Base-by-base conservation (phyloP, 2,888 invertebrate species). In the Empis stercorea region DNA sequence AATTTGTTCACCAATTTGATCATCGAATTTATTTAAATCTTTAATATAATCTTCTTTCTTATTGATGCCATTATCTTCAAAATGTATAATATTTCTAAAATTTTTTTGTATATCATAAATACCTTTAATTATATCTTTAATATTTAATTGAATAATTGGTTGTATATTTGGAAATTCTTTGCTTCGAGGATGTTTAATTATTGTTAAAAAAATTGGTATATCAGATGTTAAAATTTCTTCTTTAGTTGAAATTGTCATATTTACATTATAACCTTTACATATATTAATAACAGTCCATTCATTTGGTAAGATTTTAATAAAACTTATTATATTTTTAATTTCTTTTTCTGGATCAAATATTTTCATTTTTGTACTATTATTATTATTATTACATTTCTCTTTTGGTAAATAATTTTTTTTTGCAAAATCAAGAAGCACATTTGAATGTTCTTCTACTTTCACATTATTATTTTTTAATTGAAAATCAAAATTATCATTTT, bases 271-370 rank as follows among this genome's bases (percentile, higher is more conserved):
- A 9, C 47, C 42, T 42, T 48, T 50, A 15, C 48, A 48, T 5
- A 54, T 11, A 16, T 54, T 52, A 6, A 54, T 17, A 3, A 53
- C 37, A 10, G 48, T 53, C 54, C 54, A 54, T 47, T 54, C 52
- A 47, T 27, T 14, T 27, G 40, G 40, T n/a, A 40, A 9, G 3
- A 17, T 14, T 23, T 40, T 20, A 9, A 20, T n/a, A 14, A 14
- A 40, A 4, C 3, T 10, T n/a, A n/a, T 40, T 4, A n/a, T 7
- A 13, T 27, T 20, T 10, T 7, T 2, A 7, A 40, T 14, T 40
- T 40, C 23, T 14, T 40, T 14, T 40, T 40, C n/a, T 34, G n/a
- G 4, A 34, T 27, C 11, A 40, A 40, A 13, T 27, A 11, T n/a
- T 23, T n/a, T 40, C n/a, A 10, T 23, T 23, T 5, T 4, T 14